A percentile compares a stretch with the other conserved stretches of the same genome.
Conservation (phyloP, 2,888 invertebrate species). For the Macrosiphum euphorbiae region DNA sequence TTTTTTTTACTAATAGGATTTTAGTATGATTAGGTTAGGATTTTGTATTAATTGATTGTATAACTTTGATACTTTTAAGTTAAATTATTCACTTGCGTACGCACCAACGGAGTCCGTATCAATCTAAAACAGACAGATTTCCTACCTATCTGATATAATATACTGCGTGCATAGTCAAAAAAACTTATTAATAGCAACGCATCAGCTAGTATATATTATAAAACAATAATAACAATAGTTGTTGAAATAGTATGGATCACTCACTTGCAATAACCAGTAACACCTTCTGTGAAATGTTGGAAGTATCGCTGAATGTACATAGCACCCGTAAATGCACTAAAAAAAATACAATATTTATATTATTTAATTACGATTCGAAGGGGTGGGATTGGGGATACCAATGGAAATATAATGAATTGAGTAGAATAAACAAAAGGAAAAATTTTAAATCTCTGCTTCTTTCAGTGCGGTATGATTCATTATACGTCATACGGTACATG, state of each 20-base stretch:
- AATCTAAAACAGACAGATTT: too few species aligned
- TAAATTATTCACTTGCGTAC: too few species aligned
- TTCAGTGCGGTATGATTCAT: neutral
- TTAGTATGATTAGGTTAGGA: too few species aligned
- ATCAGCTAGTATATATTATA: too few species aligned
- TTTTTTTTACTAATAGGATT: too few species aligned
- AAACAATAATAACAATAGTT: neutral
- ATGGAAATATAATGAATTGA: neutral
- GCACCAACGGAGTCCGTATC: too few species aligned
- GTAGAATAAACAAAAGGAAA: neutral
- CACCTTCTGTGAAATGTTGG: constrained; percentile 98
- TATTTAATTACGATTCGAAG: neutral
- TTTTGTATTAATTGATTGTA: too few species aligned
- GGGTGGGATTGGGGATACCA: too few species aligned
- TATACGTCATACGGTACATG: neutral
- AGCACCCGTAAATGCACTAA: constrained; percentile 97
- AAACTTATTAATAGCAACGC: too few species aligned
- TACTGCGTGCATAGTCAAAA: too few species aligned
- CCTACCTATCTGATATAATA: too few species aligned
- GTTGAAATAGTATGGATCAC: neutral
- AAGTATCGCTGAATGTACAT: constrained; percentile 98
- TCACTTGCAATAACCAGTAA: constrained; percentile 97
- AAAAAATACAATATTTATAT: constrained; percentile 68
- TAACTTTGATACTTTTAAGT: too few species aligned
- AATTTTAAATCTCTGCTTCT: neutral